Percentiles rank a stretch among this genome's conserved stretches.
phyloP scores from a whole-genome alignment of 2,113 vertebrate genomes.

The Apteryx owenii region DNA sequence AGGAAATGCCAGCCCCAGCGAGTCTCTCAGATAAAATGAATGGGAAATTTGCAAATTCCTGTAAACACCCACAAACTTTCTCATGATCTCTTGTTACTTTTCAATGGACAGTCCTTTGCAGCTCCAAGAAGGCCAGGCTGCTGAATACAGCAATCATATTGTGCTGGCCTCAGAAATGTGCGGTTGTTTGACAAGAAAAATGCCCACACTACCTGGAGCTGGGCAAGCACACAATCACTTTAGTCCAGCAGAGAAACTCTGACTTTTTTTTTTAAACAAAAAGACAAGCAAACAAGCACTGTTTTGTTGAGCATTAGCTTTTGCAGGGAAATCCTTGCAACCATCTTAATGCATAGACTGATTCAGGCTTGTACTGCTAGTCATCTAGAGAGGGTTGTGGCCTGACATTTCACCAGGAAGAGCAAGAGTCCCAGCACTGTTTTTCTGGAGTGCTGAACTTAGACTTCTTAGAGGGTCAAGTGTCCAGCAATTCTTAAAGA shows the following conservation, averaged over 20 bases:
- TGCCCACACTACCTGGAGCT: conserved; percentile 49
- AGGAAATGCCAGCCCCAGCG: conserved; percentile 52
- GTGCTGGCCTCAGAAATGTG: neutral
- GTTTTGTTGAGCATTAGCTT: neutral
- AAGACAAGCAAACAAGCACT: neutral
- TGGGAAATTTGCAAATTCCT: conserved; percentile 55
- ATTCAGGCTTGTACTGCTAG: neutral
- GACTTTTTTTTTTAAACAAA: neutral
- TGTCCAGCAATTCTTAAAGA: conserved; percentile 32
- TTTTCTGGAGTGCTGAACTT: neutral
- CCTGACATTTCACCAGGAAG: neutral
- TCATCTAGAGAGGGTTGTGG: neutral
- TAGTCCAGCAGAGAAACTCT: neutral
- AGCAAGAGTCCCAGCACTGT: neutral
- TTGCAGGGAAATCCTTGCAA: neutral
- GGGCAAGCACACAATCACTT: conserved; percentile 30
- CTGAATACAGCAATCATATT: conserved; percentile 25
- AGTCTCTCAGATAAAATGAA: conserved; percentile 43
- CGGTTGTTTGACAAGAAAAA: conserved; percentile 12
- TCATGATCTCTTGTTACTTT: conserved; percentile 53
- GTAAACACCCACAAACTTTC: conserved; percentile 65
- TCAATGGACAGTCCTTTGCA: conserved; percentile 29
- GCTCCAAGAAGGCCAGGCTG: neutral
- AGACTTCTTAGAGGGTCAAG: neutral
- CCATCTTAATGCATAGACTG: neutral